These are phyloP conservation scores for Dryobotodes eremita DNA, from an alignment of 2,888 invertebrate species.

Conservation along the genomic window DNA sequence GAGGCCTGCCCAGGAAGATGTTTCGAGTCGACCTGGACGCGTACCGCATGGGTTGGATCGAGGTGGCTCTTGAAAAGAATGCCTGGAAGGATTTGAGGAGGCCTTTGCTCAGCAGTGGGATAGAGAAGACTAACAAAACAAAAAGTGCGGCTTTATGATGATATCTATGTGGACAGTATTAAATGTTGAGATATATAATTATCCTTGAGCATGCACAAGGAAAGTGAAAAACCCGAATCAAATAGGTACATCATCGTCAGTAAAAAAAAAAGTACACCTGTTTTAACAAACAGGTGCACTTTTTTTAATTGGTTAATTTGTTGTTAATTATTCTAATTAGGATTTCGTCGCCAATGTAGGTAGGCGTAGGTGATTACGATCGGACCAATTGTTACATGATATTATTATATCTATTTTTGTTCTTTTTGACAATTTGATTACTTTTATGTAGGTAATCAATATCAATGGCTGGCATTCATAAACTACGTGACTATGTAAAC, in stretches of 20 bases:
- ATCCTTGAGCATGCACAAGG: not conserved
- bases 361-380: not conserved
- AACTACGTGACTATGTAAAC: not conserved
- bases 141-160: no score
- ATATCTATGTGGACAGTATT: no score
- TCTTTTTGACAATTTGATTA: slow-evolving; percentile 11
- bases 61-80: no score
- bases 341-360: not conserved
- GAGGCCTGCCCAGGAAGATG: no score
- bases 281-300: no score
- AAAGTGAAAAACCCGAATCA: not conserved
- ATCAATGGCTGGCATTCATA: not conserved
- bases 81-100: no score
- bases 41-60: no score
- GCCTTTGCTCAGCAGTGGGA: no score
- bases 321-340: slow-evolving; percentile 15
- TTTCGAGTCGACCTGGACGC: no score
- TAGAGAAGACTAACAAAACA: no score
- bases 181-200: not conserved
- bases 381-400: not conserved
- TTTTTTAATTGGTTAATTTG: slow-evolving; percentile 8
- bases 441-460: not conserved
- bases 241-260: not conserved
- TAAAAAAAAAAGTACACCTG: not conserved
- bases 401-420: not conserved